phyloP scores from a whole-genome alignment of 2,888 invertebrate genomes.

The Watsonalla binaria region DNA sequence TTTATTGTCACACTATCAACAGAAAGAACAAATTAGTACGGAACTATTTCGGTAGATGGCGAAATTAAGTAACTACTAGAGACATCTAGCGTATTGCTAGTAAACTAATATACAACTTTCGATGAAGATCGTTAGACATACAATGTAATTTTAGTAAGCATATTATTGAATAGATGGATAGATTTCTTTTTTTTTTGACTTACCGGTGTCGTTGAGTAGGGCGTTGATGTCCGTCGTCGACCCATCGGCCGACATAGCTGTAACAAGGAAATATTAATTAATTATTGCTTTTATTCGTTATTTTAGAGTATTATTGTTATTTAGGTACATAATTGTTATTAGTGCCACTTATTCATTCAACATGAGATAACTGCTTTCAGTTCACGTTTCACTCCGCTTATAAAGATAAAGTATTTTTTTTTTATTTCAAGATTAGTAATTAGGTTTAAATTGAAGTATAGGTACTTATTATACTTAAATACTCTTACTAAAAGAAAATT shows the following conservation, averaged over 20 bases:
- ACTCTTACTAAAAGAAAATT: too few species aligned
- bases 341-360: too few species aligned
- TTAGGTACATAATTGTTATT: too few species aligned
- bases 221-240: conserved; percentile 81
- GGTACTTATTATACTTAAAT: too few species aligned
- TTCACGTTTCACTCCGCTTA: too few species aligned
- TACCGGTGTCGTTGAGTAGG: conserved; percentile 81
- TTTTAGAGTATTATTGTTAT: too few species aligned
- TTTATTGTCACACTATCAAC: too few species aligned
- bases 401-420: too few species aligned
- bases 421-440: too few species aligned
- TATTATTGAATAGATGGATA: background rate
- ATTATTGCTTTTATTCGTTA: too few species aligned
- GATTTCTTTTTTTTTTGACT: conserved; percentile 31
- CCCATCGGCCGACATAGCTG: conserved; percentile 82
- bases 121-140: background rate
- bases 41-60: background rate
- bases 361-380: too few species aligned
- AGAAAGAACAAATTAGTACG: background rate
- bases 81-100: background rate
- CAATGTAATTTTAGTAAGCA: background rate
- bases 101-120: background rate
- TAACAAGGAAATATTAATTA: conserved; percentile 49
- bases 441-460: too few species aligned
- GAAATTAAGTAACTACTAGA: background rate